Base-by-base conservation (phyloP, 2,797 vertebrate species). In the Argya squamiceps region DNA sequence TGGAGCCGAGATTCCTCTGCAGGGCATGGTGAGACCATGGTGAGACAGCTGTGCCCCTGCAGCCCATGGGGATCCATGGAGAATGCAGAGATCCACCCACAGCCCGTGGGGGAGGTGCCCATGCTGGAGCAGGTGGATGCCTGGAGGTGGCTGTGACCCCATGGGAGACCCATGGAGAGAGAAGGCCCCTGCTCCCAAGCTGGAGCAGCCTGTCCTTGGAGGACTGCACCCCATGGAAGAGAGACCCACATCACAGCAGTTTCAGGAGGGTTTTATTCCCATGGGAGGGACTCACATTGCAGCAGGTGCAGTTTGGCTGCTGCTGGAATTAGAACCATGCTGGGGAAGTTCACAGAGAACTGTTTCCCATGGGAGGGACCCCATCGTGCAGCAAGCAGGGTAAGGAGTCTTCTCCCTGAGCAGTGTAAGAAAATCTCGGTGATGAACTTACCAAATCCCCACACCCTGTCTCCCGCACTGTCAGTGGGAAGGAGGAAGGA, bases 241-340 rank as follows among this genome's bases (percentile, higher is more conserved):
- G 9, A 2, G 11, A 58, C 27, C 21, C 9, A 30, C 0, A 1
- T 2, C 1, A 0, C 26, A 24, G 55, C 6, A 9, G 27, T 24
- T 24, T 34, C 24, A 15, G 43, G 32, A 56, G 30, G 69, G 3
- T 16, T 24, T 5, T 44, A 15, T 47, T n/a, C 16, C 20, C 0
- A 0, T 18, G 15, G 9, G 12, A 17, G 5, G 20, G 9, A 24
- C 3, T 60, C 34, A 26, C 2, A 1, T 5, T 32, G 10, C 56
- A 26, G 29, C 36, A 60, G 29, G 10, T 39, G 29, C 1, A 0
- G 17, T 37, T 26, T 20, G 44, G 16, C 29, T 49, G 22, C 34
- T 32, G 34, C 17, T 12, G 18, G 12, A 29, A 21, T 16, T 27
- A 13, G 11, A 41, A 27, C 10, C 46, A 46, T 13, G 21, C 46